Evolutionary conservation across 2,888 invertebrate genomes (phyloP), one percentile per base, ranked within the genome.

Genomic region (Boloria selene): DNA sequence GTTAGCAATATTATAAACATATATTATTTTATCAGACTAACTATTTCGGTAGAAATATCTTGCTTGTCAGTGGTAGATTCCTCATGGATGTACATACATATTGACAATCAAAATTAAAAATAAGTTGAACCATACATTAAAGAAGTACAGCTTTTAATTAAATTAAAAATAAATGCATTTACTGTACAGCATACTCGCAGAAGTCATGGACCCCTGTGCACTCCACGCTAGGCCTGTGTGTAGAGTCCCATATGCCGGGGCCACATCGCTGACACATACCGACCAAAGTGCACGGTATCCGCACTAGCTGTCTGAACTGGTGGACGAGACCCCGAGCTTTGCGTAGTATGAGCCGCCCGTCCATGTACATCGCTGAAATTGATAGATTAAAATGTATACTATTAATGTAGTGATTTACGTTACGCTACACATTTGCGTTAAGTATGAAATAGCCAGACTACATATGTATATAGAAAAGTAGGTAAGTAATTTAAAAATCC

Each of bases 241-340:
- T 95, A 63, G 97, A 97, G 88, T 98, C 98, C 98, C 98, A 98
- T 92, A 98, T 98, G 4, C 98, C 98, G 0, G 97, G 97, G 0
- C 97, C 97, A 81, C 97, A 97, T 65, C 96, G 94, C 77, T 96
- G 96, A 83, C 98, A 98, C 75, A 98, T 93, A 14, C 97, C 97
- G 7, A 96, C 96, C 58, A 99, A 87, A 0, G 97, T 96, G 85
- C 98, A 98, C 0, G 98, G 98, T 68, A 98, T 95, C 74, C 96
- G 94, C 26, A 96, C 94, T 74, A 97, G 90, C 79, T 96, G 96
- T n/a, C 98, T 94, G 87, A 98, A 98, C 83, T 98, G 96, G 85
- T 98, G 95, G 0, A 98, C 93, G 4, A 99, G 92, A 14, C 98
- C 98, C 64, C 98, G 94, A 0, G 98, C 98, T 92, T 98, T 98